Conservation (phyloP, 2,113 vertebrate species). For the Strix aluco region DNA sequence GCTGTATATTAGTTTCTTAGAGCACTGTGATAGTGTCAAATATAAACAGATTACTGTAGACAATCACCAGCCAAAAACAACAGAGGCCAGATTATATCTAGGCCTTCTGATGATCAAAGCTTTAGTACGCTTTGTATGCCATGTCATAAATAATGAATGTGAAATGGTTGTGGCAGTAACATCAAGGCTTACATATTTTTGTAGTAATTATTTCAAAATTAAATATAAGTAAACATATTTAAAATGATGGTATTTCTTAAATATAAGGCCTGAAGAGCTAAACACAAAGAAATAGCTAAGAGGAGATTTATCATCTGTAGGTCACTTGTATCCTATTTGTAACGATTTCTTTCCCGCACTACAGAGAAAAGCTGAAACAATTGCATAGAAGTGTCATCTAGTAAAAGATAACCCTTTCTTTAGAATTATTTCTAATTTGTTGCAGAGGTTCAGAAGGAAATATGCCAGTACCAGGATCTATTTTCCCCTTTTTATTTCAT, state of each 20-base stretch:
- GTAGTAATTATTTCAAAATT: slow-evolving; percentile 68
- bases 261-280: slow-evolving; percentile 29
- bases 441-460: slow-evolving; percentile 18
- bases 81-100: slow-evolving; percentile 37
- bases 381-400: slow-evolving; percentile 11
- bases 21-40: background rate
- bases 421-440: background rate
- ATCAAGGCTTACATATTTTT: slow-evolving; percentile 50
- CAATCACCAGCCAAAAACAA: slow-evolving; percentile 36
- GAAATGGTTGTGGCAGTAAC: slow-evolving; percentile 41
- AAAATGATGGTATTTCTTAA: slow-evolving; percentile 59
- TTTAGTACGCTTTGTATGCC: slow-evolving; percentile 39
- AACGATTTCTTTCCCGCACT: slow-evolving; percentile 47
- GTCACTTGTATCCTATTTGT: slow-evolving; percentile 49
- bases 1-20: background rate
- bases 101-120: slow-evolving; percentile 54
- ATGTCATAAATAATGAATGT: slow-evolving; percentile 69
- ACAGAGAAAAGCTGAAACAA: slow-evolving; percentile 40
- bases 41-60: slow-evolving; percentile 29
- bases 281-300: slow-evolving; percentile 49
- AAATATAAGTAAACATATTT: slow-evolving; percentile 62
- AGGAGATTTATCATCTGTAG: slow-evolving; percentile 57
- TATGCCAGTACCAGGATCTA: background rate
- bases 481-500: background rate
- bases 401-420: slow-evolving; percentile 19